These are phyloP conservation scores for Petrocephalus schoutedeni DNA, from an alignment of 2,797 vertebrate species.

Conservation along the genomic window DNA sequence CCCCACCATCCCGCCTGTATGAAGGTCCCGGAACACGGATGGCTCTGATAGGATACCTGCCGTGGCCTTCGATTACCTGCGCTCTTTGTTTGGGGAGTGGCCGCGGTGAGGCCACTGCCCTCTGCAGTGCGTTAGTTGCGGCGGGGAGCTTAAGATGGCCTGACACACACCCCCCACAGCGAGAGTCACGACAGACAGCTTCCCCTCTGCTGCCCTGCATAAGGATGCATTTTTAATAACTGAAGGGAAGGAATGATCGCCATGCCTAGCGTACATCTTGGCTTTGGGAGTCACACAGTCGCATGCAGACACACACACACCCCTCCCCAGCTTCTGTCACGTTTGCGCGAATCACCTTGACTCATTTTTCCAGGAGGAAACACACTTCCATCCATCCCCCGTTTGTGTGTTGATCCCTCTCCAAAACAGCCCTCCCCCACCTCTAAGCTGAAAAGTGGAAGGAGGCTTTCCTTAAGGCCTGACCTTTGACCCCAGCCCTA, in stretches of 20 bases:
- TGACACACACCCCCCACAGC: neutral
- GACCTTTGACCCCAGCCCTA: slow-evolving; percentile 58
- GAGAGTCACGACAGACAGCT: neutral
- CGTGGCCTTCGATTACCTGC: neutral
- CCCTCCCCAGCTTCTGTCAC: neutral
- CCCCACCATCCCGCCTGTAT: neutral
- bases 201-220: neutral
- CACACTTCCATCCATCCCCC: slow-evolving; percentile 45
- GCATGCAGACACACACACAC: neutral
- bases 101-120: neutral
- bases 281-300: neutral
- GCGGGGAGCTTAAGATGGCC: neutral
- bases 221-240: neutral
- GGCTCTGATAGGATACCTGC: neutral
- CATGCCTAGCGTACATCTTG: neutral
- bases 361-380: slow-evolving; percentile 46
- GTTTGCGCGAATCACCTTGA: slow-evolving; percentile 64
- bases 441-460: slow-evolving; percentile 55
- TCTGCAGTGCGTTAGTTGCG: neutral
- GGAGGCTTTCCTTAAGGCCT: slow-evolving; percentile 54
- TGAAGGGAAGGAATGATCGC: no score
- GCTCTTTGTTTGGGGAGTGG: neutral
- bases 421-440: slow-evolving; percentile 43
- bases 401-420: slow-evolving; percentile 36
- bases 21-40: neutral